Evolutionary conservation across 2,113 vertebrate genomes (phyloP), one percentile per base, ranked within the genome.

Genomic region (Dissostichus mawsoni): DNA sequence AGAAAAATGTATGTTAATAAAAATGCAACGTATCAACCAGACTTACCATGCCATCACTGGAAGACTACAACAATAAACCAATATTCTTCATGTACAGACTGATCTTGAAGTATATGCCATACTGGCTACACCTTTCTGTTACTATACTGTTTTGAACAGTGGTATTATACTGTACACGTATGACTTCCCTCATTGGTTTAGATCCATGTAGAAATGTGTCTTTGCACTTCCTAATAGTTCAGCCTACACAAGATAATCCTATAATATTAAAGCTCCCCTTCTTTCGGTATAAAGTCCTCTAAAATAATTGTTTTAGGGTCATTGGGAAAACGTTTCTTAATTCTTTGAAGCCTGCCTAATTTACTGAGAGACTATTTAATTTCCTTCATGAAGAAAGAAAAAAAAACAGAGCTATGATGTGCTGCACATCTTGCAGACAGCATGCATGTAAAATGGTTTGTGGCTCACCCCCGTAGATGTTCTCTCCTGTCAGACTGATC

Each of bases 401-500:
- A 23, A 62, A 76, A 29, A 25, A 62, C 10, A 13, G 23, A 41
- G n/a, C 44, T 53, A n/a, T 12, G 69, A 78, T 55, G 52, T 62
- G 44, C 11, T 9, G 23, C 47, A 17, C 45, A 17, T 74, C 67
- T 66, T 65, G 29, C 62, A 71, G 52, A 63, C 41, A 4, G 48
- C 5, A 6, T 53, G 9, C 47, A 2, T 44, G 64, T 72, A 17
- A 61, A 52, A 65, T 72, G 82, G 76, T 72, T 76, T 75, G 23
- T 73, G 41, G 61, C 74, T 76, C 52, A 71, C 47, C 53, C 47
- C 20, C 20, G 65, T 57, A 48, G 68, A 77, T 70, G 82, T 69
- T 68, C 76, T 85, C 80, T 73, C 3, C 64, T 33, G 74, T 83
- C 80, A 73, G 58, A 72, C 53, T 50, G 83, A 91, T 90, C 84